phyloP scores from a whole-genome alignment of 2,888 invertebrate species.

The Sepiola atlantica region DNA sequence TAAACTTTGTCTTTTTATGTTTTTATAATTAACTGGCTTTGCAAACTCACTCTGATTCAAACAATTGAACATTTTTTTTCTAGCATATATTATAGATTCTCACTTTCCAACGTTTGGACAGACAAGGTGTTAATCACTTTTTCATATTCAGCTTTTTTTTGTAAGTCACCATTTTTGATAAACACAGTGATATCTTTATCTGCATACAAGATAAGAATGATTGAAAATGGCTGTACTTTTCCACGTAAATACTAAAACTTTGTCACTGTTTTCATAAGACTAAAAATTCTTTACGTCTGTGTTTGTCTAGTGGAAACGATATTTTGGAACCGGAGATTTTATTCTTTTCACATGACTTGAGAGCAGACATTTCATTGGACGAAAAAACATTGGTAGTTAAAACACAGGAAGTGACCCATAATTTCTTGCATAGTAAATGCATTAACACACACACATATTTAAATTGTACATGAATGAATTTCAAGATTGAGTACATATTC shows the following conservation, averaged over 20 bases:
- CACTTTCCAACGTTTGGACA: too few species aligned
- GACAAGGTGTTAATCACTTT: too few species aligned
- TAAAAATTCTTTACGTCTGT: background rate
- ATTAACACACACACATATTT: background rate
- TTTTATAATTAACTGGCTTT: too few species aligned
- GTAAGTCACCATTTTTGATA: too few species aligned
- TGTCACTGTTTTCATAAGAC: background rate
- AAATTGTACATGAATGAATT: background rate
- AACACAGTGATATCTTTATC: too few species aligned
- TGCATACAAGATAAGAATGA: background rate
- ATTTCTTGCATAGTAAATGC: background rate
- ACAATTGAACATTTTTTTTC: too few species aligned
- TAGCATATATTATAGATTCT: too few species aligned
- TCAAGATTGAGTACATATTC: background rate
- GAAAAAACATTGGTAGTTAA: background rate
- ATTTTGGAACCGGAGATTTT: background rate
- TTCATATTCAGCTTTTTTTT: too few species aligned
- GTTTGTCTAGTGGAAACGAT: background rate
- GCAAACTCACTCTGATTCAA: too few species aligned
- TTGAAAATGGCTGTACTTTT: background rate
- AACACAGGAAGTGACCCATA: slow-evolving; percentile 9
- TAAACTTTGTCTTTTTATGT: too few species aligned
- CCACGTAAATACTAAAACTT: background rate
- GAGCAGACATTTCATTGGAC: background rate
- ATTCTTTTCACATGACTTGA: slow-evolving; percentile 8